phyloP scores from a whole-genome alignment of 2,113 vertebrate species.

The Nettapus auritus region DNA sequence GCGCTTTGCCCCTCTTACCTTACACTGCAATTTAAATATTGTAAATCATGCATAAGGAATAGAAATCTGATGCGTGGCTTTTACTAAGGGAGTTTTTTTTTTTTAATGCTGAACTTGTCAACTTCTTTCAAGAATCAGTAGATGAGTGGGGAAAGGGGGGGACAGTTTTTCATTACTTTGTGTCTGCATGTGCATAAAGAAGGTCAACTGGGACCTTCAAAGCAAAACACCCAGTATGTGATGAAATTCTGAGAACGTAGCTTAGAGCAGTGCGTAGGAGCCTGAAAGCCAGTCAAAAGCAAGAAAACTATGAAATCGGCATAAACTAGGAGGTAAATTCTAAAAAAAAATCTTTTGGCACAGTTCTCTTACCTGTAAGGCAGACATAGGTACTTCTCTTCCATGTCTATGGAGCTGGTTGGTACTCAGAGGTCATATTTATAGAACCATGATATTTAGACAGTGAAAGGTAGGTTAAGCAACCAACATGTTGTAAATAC shows the following conservation, averaged over 20 bases:
- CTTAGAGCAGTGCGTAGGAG: neutral
- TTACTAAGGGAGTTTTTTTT: too few relatives aligned
- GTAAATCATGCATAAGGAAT: neutral
- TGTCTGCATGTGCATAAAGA: accelerated
- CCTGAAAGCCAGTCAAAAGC: neutral
- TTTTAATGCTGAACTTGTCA: neutral
- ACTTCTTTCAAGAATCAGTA: neutral
- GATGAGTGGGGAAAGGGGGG: neutral
- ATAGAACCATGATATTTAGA: neutral
- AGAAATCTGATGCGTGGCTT: neutral
- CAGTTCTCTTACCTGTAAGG: neutral
- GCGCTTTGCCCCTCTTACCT: neutral
- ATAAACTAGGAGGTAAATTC: neutral
- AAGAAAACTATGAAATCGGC: accelerated
- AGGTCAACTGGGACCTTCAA: neutral
- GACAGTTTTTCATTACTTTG: neutral
- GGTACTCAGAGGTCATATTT: neutral
- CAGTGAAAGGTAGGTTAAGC: neutral
- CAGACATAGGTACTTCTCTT: neutral
- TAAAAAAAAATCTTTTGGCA: neutral
- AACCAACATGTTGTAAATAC: neutral
- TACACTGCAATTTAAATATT: neutral
- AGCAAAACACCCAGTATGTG: neutral
- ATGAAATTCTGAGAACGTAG: neutral
- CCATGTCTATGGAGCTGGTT: neutral